Evolutionary conservation across 37 sponge, comb jelly and placozoan species (phyloP), one percentile per base, ranked within the genome.

Genomic region (Eunapius fragilis): DNA sequence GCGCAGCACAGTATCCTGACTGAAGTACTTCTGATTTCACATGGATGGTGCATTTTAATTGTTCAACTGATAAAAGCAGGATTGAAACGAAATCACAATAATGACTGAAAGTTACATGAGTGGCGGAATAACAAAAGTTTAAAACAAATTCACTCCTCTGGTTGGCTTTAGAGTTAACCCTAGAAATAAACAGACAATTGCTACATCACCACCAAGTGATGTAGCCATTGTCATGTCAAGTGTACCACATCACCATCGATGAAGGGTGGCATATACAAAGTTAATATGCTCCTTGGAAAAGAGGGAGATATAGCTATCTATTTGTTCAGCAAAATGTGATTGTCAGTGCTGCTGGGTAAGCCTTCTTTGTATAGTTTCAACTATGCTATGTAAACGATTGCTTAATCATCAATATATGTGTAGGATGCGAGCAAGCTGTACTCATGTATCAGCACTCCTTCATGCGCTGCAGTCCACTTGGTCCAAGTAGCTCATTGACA

Each of bases 341-440:
- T 92, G 92, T n/a, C n/a, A n/a, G n/a, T 87, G 88, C 92, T 31
- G 92, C 88, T 41, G 88, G 92, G 88, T 92, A 84, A 49, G 85
- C 80, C 22, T 37, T n/a, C 23, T 25, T 72, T 25, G 10, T 49
- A 73, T 74, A 33, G 14, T 68, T 31, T 31, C 30, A 25, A 31
- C 32, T 49, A n/a, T 47, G 23, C 24, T 32, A 68, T 25, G 24
- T 74, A 73, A 33, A 71, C 6, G 24, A 24, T 31, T 26, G 25
- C 24, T 22, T 48, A 24, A 23, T 68, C 31, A 24, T 81, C 67
- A 2, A 70, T 25, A n/a, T n/a, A 41, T 23, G 24, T 89, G 74
- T 47, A 85, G 85, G 67, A 70, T 41, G 76, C 82, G 87, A 78
- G 91, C 87, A 36, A 86, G 83, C 83, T 86, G 86, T 47, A 91